phyloP scores from a whole-genome alignment of 2,113 vertebrate species.

The Onychostruthus taczanowskii region DNA sequence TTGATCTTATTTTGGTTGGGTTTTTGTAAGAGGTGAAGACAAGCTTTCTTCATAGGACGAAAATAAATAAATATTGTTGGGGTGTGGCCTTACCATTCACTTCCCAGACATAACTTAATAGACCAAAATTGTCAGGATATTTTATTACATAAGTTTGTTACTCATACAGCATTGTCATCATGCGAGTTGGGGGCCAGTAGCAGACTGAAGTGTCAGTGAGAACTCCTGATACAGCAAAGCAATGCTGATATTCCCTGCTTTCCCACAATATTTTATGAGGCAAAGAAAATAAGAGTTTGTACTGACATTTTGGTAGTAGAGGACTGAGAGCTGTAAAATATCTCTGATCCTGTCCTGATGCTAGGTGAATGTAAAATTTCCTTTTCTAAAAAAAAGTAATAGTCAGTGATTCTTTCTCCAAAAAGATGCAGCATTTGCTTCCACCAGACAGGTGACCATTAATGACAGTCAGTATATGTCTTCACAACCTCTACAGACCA shows the following conservation, averaged over 20 bases:
- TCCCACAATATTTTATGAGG: not conserved
- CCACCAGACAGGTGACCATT: not conserved
- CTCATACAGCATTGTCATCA: not conserved
- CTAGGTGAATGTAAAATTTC: not conserved
- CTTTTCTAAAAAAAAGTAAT: not conserved
- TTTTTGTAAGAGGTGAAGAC: not conserved
- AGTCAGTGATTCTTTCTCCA: not conserved
- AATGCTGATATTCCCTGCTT: not conserved
- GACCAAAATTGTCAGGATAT: not conserved
- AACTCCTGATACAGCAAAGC: not conserved
- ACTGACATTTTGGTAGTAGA: not conserved
- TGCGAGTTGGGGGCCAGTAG: not conserved
- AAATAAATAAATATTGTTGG: not conserved
- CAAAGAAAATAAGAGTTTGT: not conserved
- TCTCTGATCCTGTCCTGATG: not conserved
- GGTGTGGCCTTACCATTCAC: not conserved
- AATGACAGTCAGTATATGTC: not conserved
- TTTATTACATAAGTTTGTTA: not conserved
- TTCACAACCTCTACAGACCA: not conserved
- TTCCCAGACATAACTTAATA: not conserved
- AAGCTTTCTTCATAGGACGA: not conserved
- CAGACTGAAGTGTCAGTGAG: not conserved
- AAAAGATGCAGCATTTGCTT: not conserved
- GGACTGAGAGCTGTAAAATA: not conserved
- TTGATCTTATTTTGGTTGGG: not conserved